These are phyloP conservation scores for Bradypodion ventrale DNA, from an alignment of 2,797 vertebrate species.

Conservation along the genomic window DNA sequence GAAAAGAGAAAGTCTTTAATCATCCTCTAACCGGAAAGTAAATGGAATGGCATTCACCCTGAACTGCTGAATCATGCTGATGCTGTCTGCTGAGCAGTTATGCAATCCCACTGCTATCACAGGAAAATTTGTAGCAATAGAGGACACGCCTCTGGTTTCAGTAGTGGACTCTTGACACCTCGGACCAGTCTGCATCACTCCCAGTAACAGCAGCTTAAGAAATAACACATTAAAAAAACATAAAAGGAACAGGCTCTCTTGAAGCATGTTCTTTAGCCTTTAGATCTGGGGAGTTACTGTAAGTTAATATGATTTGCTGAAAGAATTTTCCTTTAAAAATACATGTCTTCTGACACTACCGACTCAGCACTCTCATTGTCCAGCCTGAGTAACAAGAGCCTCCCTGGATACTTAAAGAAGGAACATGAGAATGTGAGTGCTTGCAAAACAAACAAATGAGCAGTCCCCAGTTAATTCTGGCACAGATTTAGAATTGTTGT, in stretches of 20 bases:
- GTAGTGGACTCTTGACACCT: conserved; percentile 60
- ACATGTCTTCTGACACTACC: background rate
- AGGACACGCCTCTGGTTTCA: conserved; percentile 73
- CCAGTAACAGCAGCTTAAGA: background rate
- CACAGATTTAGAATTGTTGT: background rate
- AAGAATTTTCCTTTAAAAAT: background rate
- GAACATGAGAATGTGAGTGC: background rate
- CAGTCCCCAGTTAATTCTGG: background rate
- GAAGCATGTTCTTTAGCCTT: background rate
- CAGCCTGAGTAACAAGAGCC: background rate
- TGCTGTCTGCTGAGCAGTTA: conserved; percentile 60
- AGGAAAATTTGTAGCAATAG: conserved; percentile 71
- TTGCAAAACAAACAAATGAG: background rate
- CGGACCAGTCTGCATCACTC: conserved; percentile 27
- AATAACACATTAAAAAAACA: background rate
- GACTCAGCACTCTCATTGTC: background rate
- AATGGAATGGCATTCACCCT: conserved; percentile 50
- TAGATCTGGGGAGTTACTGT: background rate
- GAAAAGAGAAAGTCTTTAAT: conserved; percentile 47
- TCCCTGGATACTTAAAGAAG: background rate
- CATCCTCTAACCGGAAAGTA: conserved; percentile 56
- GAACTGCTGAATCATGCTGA: conserved; percentile 76
- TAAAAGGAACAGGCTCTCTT: background rate
- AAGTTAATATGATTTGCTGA: background rate
- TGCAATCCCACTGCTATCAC: conserved; percentile 69